phyloP scores from a whole-genome alignment of 2,888 invertebrate species.

The Mayetiola destructor region DNA sequence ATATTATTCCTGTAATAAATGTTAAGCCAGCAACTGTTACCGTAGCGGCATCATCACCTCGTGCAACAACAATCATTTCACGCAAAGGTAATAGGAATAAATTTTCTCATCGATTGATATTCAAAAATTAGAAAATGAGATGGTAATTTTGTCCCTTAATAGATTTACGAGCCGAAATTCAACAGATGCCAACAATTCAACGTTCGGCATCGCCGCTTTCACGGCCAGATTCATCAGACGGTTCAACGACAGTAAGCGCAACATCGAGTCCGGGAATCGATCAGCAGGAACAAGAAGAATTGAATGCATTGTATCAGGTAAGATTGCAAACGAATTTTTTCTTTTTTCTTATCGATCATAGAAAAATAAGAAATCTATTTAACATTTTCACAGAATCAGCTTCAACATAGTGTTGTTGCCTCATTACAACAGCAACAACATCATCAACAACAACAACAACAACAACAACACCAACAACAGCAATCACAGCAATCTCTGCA shows the following conservation, averaged over 20 bases:
- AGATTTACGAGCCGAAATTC: not conserved
- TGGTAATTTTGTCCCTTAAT: not conserved
- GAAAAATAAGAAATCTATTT: not conserved
- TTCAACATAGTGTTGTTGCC: conserved; percentile 25
- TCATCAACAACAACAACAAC: conserved; percentile 22
- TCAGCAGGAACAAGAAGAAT: conserved; percentile 37
- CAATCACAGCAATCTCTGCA: conserved; percentile 22
- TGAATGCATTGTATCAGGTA: conserved; percentile 20
- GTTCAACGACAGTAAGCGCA: conserved; percentile 78
- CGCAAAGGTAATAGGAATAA: not conserved
- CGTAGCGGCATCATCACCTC: not conserved
- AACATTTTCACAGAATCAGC: conserved; percentile 26
- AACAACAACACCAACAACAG: conserved; percentile 16
- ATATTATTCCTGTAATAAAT: not conserved
- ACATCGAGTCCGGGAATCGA: conserved; percentile 63
- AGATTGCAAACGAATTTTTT: not conserved
- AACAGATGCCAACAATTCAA: conserved; percentile 17
- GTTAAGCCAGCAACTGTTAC: not conserved
- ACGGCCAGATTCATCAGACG: conserved; percentile 38
- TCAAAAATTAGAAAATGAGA: too few species aligned
- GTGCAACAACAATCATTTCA: not conserved
- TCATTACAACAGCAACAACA: conserved; percentile 2
- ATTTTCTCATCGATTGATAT: too few species aligned
- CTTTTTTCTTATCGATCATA: not conserved
- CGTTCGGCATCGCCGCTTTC: conserved; percentile 27